Percentiles rank a stretch among this genome's conserved stretches.
These are phyloP conservation scores for Epicampocera succincta DNA, from an alignment of 2,888 invertebrate species.

Conservation along the genomic window DNA sequence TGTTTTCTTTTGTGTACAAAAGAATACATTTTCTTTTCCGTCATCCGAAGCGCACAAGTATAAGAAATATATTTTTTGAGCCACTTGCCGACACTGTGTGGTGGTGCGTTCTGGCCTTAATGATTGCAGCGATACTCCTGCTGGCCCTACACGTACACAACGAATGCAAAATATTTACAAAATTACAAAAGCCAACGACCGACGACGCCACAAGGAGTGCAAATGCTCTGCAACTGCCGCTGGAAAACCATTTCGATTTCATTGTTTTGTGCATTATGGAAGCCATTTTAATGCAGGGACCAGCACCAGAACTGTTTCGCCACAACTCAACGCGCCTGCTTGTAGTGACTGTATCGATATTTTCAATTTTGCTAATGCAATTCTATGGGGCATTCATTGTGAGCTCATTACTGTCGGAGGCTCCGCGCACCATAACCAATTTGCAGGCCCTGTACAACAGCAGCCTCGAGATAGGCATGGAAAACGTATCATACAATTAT, in stretches of 20 bases:
- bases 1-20: background rate
- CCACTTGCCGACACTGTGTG: conserved; percentile 76
- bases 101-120: conserved; percentile 75
- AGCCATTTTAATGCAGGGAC: conserved; percentile 78
- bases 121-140: conserved; percentile 72
- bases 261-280: conserved; percentile 77
- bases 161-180: conserved; percentile 70
- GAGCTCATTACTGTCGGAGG: conserved; percentile 76
- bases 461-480: conserved; percentile 78
- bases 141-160: conserved; percentile 73
- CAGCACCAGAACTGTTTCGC: conserved; percentile 73
- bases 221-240: background rate
- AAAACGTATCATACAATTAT: conserved; percentile 77
- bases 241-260: conserved; percentile 74
- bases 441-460: conserved; percentile 76
- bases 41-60: conserved; percentile 76
- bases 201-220: background rate
- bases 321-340: conserved; percentile 76
- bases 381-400: conserved; percentile 80
- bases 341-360: conserved; percentile 75
- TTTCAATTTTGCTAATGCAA: conserved; percentile 78
- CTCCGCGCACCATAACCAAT: conserved; percentile 76
- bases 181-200: conserved; percentile 37
- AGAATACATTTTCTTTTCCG: conserved; percentile 78
- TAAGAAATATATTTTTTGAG: conserved; percentile 79